A percentile compares a stretch with the other conserved stretches of the same genome.
phyloP scores from a whole-genome alignment of 2,888 invertebrate genomes.

The Nomada fucata region DNA sequence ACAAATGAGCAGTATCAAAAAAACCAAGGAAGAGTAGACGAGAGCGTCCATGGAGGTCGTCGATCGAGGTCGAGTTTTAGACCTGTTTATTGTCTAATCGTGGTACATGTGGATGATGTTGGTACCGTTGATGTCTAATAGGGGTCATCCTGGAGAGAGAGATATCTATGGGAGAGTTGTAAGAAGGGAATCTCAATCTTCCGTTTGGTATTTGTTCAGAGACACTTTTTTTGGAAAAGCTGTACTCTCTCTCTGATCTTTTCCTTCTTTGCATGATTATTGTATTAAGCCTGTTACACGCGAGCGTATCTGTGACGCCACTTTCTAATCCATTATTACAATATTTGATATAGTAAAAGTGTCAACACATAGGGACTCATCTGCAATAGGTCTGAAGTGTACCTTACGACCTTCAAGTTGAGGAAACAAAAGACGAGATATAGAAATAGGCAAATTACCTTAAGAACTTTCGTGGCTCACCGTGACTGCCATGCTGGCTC shows the following conservation, averaged over 20 bases:
- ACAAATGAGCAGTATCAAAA: background rate
- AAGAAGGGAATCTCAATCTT: slow-evolving; percentile 46
- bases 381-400: too few relatives aligned
- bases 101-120: slow-evolving; percentile 52
- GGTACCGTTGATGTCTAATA: slow-evolving; percentile 70
- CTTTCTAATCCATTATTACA: too few relatives aligned
- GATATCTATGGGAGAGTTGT: slow-evolving; percentile 2
- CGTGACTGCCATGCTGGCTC: too few relatives aligned
- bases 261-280: slow-evolving; percentile 4
- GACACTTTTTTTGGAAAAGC: slow-evolving; percentile 15
- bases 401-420: too few relatives aligned
- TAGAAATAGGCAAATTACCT: too few relatives aligned
- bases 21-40: slow-evolving; percentile 27
- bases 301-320: background rate
- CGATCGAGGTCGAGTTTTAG: slow-evolving; percentile 77
- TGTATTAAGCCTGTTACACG: background rate
- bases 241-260: slow-evolving; percentile 46
- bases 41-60: slow-evolving; percentile 74
- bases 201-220: slow-evolving; percentile 12
- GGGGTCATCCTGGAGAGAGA: slow-evolving; percentile 30
- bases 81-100: slow-evolving; percentile 65
- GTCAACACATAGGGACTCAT: too few relatives aligned
- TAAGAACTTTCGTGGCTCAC: too few relatives aligned
- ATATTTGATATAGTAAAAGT: too few relatives aligned
- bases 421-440: too few relatives aligned